Conservation (phyloP, 2,797 vertebrate genomes). For the Sebastolobus altivelis region DNA sequence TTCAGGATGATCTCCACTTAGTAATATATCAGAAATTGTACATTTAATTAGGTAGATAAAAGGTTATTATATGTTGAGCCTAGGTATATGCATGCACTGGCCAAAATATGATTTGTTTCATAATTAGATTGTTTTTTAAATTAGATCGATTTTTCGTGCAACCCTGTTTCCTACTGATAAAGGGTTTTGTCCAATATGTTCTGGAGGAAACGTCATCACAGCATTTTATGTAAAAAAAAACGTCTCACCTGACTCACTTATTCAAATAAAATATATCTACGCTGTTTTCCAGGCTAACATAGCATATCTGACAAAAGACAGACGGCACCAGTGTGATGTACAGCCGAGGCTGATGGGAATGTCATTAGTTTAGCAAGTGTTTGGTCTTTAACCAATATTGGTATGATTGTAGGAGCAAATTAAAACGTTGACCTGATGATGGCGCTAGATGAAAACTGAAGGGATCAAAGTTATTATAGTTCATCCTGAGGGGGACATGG, state of each 20-base stretch:
- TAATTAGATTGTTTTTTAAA: neutral
- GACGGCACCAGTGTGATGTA: neutral
- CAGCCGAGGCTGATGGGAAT: neutral
- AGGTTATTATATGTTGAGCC: neutral
- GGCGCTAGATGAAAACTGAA: neutral
- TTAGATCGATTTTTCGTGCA: neutral
- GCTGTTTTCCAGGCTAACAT: neutral
- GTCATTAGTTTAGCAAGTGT: neutral
- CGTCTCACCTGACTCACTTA: too few species aligned
- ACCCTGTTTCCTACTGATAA: neutral
- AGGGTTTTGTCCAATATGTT: neutral
- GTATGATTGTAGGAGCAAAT: neutral
- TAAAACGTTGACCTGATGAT: neutral
- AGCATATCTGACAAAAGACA: neutral
- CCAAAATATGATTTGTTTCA: neutral
- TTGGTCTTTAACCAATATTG: neutral
- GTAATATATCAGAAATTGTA: neutral
- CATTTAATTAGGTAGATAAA: neutral
- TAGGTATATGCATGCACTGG: neutral
- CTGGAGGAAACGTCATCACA: neutral
- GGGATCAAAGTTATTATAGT: neutral
- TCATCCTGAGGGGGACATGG: neutral
- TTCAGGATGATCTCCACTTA: neutral
- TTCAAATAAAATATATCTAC: neutral
- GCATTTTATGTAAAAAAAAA: too few species aligned